Evolutionary conservation across 1,140 invertebrate species (phyloP), one percentile per base, ranked within the genome.

Genomic region (Drosophila ambigua): DNA sequence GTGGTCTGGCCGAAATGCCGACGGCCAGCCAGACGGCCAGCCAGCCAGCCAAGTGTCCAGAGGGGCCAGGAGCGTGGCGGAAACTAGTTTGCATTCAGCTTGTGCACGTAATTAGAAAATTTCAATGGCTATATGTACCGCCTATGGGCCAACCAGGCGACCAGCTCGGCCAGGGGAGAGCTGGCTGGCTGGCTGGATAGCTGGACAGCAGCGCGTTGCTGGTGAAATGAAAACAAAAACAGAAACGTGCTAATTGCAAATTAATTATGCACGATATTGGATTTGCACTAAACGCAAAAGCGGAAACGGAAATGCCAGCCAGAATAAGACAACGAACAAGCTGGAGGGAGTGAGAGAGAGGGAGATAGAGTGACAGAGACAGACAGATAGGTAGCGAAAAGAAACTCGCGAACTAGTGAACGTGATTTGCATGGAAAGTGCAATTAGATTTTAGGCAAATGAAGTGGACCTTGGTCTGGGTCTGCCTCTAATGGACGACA

Each of bases 221-320:
- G 67, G 75, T 65, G 72, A 73, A 77, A 83, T 72, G 82, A 88
- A 90, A 91, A 87, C 89, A 90, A 91, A 91, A 91, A 84, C 85
- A 90, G 83, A 74, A 91, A 88, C 90, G 90, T 91, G 90, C 90
- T 91, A 91, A 91, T 90, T 91, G 90, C 90, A 91, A 88, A 91
- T 91, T 91, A 91, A 91, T 91, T 91, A 91, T 91, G 90, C 90
- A 91, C 46, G 79, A 90, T 91, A 91, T 91, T 91, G 90, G 90
- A 87, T 91, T 90, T 90, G 82, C 68, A 73, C 79, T 88, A 90
- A 87, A 90, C 65, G 77, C 65, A 73, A 79, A 51, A 67, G 55
- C 57, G 55, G 45, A 55, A 68, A 57, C 64, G 63, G 51, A 76
- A 71, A 60, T 63, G 61, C 35, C 35, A 39, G 35, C 35, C 13